Percentiles rank a stretch among this genome's conserved stretches.
Conservation (phyloP, 1,140 invertebrate genomes). For the Bemisia tabaci region DNA sequence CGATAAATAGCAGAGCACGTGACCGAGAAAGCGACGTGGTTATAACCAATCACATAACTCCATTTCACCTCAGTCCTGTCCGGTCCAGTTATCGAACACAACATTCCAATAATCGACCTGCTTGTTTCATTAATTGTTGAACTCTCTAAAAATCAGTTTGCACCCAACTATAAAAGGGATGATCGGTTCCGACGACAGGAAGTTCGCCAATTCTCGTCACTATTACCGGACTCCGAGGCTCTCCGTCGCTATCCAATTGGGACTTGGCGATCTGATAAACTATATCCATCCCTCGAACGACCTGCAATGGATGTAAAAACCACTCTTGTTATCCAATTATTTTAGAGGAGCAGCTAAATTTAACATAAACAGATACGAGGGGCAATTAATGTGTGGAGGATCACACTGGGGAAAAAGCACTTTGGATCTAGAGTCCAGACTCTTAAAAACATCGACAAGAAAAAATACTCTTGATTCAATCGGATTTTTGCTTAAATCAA, state of each 20-base stretch:
- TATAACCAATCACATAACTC: no score
- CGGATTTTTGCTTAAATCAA: background rate
- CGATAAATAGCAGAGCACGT: no score
- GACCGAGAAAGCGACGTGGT: no score
- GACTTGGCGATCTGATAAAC: background rate
- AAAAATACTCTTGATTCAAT: background rate
- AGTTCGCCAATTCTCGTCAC: background rate
- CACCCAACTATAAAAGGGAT: background rate
- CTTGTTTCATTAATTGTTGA: no score
- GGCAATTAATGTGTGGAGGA: background rate
- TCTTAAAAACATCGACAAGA: background rate
- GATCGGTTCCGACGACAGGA: background rate
- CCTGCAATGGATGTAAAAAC: background rate
- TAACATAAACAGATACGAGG: background rate
- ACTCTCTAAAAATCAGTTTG: background rate
- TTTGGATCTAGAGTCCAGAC: no score
- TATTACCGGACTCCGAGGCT: background rate
- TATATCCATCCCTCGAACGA: background rate
- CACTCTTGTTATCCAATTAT: background rate
- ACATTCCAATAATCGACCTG: no score
- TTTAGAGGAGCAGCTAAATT: background rate
- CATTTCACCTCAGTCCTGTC: no score
- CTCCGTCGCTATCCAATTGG: background rate
- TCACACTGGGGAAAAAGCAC: no score
- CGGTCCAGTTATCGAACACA: no score